Evolutionary conservation across 2,113 vertebrate species (phyloP).

Genomic region (Lophius piscatorius): DNA sequence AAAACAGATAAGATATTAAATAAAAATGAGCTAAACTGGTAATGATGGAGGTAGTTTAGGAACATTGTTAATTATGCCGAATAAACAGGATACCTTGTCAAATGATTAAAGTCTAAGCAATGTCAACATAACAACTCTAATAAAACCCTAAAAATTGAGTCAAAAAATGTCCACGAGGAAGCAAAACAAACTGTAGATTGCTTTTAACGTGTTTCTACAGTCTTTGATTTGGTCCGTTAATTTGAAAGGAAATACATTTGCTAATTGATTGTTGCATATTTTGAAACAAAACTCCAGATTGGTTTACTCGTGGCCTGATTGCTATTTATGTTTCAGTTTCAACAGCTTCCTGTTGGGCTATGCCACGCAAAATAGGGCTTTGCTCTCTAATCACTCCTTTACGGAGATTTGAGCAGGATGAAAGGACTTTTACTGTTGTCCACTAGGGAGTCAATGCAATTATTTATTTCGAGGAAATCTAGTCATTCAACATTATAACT

Average conservation of each 20-base stretch:
- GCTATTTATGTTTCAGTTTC: slow-evolving; percentile 77
- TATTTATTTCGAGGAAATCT: slow-evolving; percentile 19
- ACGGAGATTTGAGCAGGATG: slow-evolving; percentile 37
- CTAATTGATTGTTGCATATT: slow-evolving; percentile 76
- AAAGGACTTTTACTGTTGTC: slow-evolving; percentile 28
- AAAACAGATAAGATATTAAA: no score
- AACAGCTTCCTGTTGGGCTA: slow-evolving; percentile 68
- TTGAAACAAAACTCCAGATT: slow-evolving; percentile 74
- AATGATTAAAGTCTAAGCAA: no score
- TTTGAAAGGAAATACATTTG: slow-evolving; percentile 74
- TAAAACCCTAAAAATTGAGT: background rate
- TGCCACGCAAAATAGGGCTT: slow-evolving; percentile 48
- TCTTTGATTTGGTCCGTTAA: slow-evolving; percentile 68
- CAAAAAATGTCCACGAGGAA: slow-evolving; percentile 37
- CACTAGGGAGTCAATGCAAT: slow-evolving; percentile 25
- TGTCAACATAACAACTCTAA: no score
- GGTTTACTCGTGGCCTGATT: slow-evolving; percentile 78
- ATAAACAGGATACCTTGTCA: no score
- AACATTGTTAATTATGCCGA: no score
- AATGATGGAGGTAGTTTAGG: no score
- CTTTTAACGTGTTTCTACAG: slow-evolving; percentile 52
- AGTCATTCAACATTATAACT: slow-evolving; percentile 10
- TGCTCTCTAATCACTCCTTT: slow-evolving; percentile 34
- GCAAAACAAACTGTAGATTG: slow-evolving; percentile 71
- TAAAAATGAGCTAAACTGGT: no score